phyloP scores from a whole-genome alignment of 2,888 invertebrate species.

The Drosophila longiperda region DNA sequence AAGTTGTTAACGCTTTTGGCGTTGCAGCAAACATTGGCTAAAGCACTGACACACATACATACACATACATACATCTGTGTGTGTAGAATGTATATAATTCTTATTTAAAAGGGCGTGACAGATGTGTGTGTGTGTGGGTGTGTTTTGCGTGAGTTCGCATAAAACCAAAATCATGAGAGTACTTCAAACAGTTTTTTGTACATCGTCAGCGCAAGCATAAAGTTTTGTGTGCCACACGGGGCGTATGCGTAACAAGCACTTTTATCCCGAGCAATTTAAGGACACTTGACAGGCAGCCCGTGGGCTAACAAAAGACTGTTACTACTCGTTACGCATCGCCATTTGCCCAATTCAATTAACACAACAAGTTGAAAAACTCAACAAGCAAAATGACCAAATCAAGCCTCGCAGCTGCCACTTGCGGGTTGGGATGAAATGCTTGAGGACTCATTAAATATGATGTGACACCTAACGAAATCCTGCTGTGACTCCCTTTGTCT shows the following conservation, averaged over 20 bases:
- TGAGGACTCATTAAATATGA: constrained; percentile 74
- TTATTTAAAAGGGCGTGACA: constrained; percentile 43
- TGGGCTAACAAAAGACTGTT: constrained; percentile 55
- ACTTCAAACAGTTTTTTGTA: constrained; percentile 45
- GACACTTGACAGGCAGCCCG: constrained; percentile 30
- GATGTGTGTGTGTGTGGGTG: not conserved
- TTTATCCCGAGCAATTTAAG: constrained; percentile 51
- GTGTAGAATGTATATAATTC: constrained; percentile 30
- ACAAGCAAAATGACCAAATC: constrained; percentile 48
- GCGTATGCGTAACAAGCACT: constrained; percentile 71
- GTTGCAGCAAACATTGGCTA: constrained; percentile 32
- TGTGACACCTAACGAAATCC: constrained; percentile 49
- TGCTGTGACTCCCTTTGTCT: constrained; percentile 14
- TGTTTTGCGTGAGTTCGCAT: constrained; percentile 31
- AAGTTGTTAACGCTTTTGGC: constrained; percentile 50
- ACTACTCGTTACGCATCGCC: constrained; percentile 42
- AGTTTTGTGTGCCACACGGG: constrained; percentile 69
- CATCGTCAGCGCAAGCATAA: constrained; percentile 35
- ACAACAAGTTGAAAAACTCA: constrained; percentile 51
- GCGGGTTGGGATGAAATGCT: constrained; percentile 19
- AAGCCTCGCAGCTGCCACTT: not conserved
- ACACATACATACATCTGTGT: not conserved
- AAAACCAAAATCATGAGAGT: constrained; percentile 56
- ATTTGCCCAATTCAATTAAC: constrained; percentile 74
- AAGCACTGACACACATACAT: constrained; percentile 12